A percentile compares a stretch with the other conserved stretches of the same genome.
Conservation (phyloP, 2,113 vertebrate species). For the Crotalus viridis region DNA sequence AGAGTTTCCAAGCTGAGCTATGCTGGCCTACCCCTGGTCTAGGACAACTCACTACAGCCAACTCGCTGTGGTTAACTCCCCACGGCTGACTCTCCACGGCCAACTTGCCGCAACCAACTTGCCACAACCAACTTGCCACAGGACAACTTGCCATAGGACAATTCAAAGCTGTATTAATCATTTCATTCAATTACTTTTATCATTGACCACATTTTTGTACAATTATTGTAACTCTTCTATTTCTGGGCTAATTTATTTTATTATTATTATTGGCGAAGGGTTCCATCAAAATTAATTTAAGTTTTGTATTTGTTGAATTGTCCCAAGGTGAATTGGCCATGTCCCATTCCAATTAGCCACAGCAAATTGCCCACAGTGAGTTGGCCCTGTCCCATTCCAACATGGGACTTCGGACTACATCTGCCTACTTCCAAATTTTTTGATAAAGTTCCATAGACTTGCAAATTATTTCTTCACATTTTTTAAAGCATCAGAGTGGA, state of each 20-base stretch:
- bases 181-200: not conserved
- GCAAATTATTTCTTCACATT: not conserved
- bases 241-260: not conserved
- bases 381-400: not conserved
- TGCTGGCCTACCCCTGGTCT: too few species aligned
- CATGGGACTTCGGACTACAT: not conserved
- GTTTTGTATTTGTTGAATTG: not conserved
- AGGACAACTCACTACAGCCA: not conserved
- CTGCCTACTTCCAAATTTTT: not conserved
- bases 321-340: not conserved
- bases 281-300: not conserved
- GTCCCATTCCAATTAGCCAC: too few species aligned
- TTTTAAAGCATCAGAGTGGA: not conserved
- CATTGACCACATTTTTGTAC: not conserved
- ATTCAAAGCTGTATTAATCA: not conserved
- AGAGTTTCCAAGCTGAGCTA: too few species aligned
- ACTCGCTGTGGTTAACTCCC: too few species aligned
- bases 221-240: not conserved
- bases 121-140: too few species aligned
- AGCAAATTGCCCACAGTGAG: fast-evolving
- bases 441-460: not conserved
- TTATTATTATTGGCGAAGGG: not conserved
- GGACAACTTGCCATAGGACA: not conserved
- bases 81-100: too few species aligned
- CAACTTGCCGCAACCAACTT: too few species aligned